phyloP scores from a whole-genome alignment of 2,888 invertebrate genomes.

The Calephelis perditalis region DNA sequence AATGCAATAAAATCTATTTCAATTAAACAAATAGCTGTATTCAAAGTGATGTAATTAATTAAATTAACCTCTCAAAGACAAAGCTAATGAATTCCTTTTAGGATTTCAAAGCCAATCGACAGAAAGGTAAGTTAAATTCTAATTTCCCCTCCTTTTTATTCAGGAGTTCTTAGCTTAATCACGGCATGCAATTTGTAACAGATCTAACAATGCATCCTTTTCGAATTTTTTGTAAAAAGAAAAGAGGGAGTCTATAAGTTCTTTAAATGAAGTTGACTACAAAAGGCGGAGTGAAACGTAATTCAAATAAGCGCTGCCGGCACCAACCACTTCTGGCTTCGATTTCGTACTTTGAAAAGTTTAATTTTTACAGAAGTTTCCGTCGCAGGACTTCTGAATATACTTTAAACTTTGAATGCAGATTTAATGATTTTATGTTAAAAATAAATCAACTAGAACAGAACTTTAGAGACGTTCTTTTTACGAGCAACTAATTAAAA shows the following conservation, averaged over 20 bases:
- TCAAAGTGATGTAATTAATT: constrained; percentile 27
- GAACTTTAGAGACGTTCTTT: background rate
- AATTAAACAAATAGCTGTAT: background rate
- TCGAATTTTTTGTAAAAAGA: constrained; percentile 59
- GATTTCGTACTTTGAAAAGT: constrained; percentile 67
- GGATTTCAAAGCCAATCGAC: constrained; percentile 35
- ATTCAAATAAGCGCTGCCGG: constrained; percentile 67
- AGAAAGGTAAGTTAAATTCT: constrained; percentile 48
- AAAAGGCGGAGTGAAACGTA: constrained; percentile 68
- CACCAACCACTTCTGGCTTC: constrained; percentile 58
- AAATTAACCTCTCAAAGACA: constrained; percentile 25
- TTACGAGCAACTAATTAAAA: background rate
- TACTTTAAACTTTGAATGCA: constrained; percentile 47
- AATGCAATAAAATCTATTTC: background rate
- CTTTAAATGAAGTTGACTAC: constrained; percentile 75
- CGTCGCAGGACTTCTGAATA: constrained; percentile 55
- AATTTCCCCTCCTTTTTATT: constrained; percentile 51
- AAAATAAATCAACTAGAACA: constrained; percentile 4
- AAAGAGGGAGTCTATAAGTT: constrained; percentile 70
- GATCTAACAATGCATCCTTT: constrained; percentile 73
- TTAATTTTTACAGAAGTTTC: constrained; percentile 69
- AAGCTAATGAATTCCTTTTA: constrained; percentile 31
- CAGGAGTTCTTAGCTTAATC: constrained; percentile 61
- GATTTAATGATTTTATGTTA: constrained; percentile 34
- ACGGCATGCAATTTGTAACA: constrained; percentile 72